These are phyloP conservation scores for Lithophane ornitopus DNA, from an alignment of 2,888 invertebrate genomes.

Conservation along the genomic window DNA sequence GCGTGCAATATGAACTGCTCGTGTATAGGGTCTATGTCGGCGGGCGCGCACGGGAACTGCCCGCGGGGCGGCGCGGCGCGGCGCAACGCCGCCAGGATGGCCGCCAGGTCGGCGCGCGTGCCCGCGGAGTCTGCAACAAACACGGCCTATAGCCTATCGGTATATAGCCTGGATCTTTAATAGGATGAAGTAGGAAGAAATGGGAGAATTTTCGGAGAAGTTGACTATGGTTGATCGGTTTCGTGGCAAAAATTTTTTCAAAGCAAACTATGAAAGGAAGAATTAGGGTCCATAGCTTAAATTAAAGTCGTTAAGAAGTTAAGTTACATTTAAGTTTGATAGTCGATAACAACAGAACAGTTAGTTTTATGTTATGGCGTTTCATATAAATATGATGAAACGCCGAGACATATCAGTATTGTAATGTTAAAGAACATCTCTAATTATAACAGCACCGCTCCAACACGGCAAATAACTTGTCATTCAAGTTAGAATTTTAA, in stretches of 20 bases:
- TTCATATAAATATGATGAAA: background rate
- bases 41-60: conserved; percentile 93
- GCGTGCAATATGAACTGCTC: conserved; percentile 96
- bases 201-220: background rate
- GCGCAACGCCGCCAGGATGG: conserved; percentile 94
- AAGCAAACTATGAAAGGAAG: background rate
- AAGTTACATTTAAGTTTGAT: background rate
- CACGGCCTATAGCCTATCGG: conserved; percentile 52
- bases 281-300: background rate
- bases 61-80: conserved; percentile 79
- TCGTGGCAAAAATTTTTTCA: background rate
- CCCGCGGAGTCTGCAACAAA: conserved; percentile 83
- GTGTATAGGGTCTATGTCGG: conserved; percentile 94
- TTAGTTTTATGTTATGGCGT: background rate
- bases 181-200: conserved; percentile 8
- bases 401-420: background rate
- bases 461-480: no score
- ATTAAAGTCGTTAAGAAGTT: background rate
- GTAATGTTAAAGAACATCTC: background rate
- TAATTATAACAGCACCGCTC: no score
- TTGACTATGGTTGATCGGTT: background rate
- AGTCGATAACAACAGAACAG: background rate
- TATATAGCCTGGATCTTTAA: conserved; percentile 20
- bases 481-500: no score
- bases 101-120: conserved; percentile 95